These are phyloP conservation scores for Morone saxatilis DNA, from an alignment of 2,113 vertebrate species.

Conservation along the genomic window DNA sequence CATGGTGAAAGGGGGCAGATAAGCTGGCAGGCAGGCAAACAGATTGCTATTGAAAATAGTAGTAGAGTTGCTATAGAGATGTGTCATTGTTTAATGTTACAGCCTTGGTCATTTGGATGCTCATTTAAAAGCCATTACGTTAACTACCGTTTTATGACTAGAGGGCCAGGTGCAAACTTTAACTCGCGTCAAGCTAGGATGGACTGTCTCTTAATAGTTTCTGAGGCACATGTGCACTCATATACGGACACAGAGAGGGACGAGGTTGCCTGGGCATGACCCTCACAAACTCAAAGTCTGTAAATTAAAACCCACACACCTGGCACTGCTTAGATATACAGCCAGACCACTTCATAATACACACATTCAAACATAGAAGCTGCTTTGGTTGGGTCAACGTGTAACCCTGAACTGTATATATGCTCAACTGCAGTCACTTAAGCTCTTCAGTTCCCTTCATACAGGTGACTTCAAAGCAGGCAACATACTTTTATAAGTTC, in stretches of 20 bases:
- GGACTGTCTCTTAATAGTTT: constrained; percentile 40
- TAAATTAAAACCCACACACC: constrained; percentile 66
- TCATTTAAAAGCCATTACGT: constrained; percentile 69
- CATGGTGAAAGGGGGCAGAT: not conserved
- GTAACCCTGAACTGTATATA: constrained; percentile 19
- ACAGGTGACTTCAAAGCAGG: constrained; percentile 49
- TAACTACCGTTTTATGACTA: constrained; percentile 68
- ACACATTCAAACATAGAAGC: constrained; percentile 40
- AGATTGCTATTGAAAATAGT: constrained; percentile 33
- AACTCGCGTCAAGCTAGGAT: constrained; percentile 39
- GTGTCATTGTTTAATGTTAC: constrained; percentile 55
- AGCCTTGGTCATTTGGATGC: constrained; percentile 40
- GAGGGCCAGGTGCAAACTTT: constrained; percentile 67
- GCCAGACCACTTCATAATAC: constrained; percentile 37
- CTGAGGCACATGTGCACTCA: constrained; percentile 3
- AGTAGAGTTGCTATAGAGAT: constrained; percentile 27
- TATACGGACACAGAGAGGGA: not conserved
- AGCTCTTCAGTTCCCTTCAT: constrained; percentile 9
- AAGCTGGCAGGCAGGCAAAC: constrained; percentile 19
- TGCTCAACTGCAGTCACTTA: constrained; percentile 38
- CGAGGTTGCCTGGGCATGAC: constrained; percentile 28
- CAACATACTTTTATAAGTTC: constrained; percentile 15
- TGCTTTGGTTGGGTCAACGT: constrained; percentile 2
- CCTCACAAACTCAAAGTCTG: constrained; percentile 30
- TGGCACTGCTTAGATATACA: constrained; percentile 57